Conservation (phyloP, 2,797 vertebrate genomes). For the Muraenolepis orangiensis region DNA sequence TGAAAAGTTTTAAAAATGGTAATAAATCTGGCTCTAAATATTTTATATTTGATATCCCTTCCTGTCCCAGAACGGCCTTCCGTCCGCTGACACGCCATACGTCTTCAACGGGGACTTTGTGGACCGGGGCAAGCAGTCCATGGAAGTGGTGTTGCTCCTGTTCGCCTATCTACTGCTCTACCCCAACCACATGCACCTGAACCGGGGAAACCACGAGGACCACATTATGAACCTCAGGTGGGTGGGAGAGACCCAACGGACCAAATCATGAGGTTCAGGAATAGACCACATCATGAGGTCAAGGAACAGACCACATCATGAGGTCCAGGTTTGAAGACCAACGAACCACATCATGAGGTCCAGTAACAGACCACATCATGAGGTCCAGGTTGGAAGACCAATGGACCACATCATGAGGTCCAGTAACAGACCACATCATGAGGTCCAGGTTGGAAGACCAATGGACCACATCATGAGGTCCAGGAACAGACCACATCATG, state of each 20-base stretch:
- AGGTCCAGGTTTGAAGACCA: no score
- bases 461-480: no score
- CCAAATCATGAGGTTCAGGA: background rate
- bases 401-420: no score
- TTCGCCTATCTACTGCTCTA: slow-evolving; percentile 90
- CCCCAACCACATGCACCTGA: slow-evolving; percentile 88
- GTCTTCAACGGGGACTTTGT: slow-evolving; percentile 98
- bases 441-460: no score
- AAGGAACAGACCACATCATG: no score
- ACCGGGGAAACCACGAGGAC: slow-evolving; percentile 97
- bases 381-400: no score
- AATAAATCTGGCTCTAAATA: background rate
- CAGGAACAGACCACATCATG: no score
- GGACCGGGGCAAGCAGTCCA: slow-evolving; percentile 90
- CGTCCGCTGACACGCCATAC: slow-evolving; percentile 85
- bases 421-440: no score
- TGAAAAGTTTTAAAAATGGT: no score
- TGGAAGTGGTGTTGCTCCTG: slow-evolving; percentile 88
- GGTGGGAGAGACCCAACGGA: background rate
- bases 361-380: no score
- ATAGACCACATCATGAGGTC: background rate
- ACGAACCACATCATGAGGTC: no score
- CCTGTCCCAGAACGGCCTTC: slow-evolving; percentile 86
- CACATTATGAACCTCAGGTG: slow-evolving; percentile 60
- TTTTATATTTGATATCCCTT: background rate